phyloP scores from a whole-genome alignment of 2,888 invertebrate genomes.

The Habrosyne pyritoides region DNA sequence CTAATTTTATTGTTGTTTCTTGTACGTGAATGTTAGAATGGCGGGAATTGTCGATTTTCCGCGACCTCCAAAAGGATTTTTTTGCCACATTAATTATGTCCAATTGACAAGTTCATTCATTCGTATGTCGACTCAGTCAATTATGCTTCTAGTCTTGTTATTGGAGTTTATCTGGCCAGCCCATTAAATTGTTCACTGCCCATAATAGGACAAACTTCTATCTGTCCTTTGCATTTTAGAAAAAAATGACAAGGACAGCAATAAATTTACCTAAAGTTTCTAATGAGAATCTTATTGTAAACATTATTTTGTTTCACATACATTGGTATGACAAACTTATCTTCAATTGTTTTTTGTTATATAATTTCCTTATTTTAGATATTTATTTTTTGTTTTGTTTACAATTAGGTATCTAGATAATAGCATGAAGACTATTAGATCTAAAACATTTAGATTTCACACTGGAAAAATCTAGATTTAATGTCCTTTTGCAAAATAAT shows the following conservation, averaged over 20 bases:
- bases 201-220: background rate
- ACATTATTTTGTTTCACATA: background rate
- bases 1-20: conserved; percentile 29
- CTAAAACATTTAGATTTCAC: too few relatives aligned
- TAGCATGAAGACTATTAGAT: too few relatives aligned
- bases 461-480: too few relatives aligned
- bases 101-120: conserved; percentile 63
- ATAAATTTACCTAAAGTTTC: background rate
- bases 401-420: background rate
- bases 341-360: conserved; percentile 10
- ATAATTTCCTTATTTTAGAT: background rate
- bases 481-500: too few relatives aligned
- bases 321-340: conserved; percentile 1
- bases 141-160: conserved; percentile 37
- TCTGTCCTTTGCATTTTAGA: background rate
- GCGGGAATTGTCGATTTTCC: conserved; percentile 29
- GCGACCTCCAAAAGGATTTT: conserved; percentile 53
- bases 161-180: conserved; percentile 16
- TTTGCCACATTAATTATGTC: conserved; percentile 57
- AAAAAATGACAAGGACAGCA: background rate
- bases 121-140: conserved; percentile 51
- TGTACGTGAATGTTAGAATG: conserved; percentile 25
- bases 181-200: conserved; percentile 1
- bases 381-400: conserved; percentile 24
- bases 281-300: background rate